Conservation (phyloP, 1,140 invertebrate genomes). For the Macrocentrus cingulum region DNA sequence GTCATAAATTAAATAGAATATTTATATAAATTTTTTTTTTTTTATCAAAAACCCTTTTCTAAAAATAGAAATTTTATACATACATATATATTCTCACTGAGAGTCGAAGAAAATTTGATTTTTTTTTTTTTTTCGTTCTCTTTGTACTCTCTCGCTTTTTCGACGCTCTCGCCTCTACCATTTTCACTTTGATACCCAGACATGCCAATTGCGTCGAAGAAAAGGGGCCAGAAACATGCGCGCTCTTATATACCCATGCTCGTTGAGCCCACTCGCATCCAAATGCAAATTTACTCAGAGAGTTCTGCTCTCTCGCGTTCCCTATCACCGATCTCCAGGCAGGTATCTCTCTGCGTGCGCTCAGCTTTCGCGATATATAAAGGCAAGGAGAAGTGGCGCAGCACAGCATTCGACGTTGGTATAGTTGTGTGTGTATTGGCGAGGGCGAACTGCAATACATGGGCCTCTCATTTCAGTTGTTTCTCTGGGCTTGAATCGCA, state of each 20-base stretch:
- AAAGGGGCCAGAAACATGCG: conserved; percentile 1
- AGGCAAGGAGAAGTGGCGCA: not conserved
- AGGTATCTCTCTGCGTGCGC: conserved; percentile 5
- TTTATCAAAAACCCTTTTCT: too few relatives aligned
- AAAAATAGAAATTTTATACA: too few relatives aligned
- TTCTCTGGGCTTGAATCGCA: conserved; percentile 16
- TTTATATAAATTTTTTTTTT: too few relatives aligned
- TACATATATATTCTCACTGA: too few relatives aligned
- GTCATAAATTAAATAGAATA: not conserved
- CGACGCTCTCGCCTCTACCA: not conserved
- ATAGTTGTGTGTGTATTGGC: not conserved
- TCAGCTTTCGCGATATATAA: not conserved
- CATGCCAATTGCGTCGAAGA: conserved; percentile 17
- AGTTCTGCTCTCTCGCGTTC: not conserved
- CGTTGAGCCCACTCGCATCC: conserved; percentile 29
- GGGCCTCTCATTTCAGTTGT: not conserved
- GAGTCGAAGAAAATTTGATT: too few relatives aligned
- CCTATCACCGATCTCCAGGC: conserved; percentile 3
- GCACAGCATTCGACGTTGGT: not conserved
- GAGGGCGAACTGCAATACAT: not conserved
- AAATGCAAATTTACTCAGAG: conserved; percentile 32
- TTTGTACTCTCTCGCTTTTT: too few relatives aligned
- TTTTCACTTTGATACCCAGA: conserved; percentile 21
- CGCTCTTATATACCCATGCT: conserved; percentile 16
- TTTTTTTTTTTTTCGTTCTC: too few relatives aligned